phyloP scores from a whole-genome alignment of 2,797 vertebrate genomes.

The Buphagus erythrorhynchus region DNA sequence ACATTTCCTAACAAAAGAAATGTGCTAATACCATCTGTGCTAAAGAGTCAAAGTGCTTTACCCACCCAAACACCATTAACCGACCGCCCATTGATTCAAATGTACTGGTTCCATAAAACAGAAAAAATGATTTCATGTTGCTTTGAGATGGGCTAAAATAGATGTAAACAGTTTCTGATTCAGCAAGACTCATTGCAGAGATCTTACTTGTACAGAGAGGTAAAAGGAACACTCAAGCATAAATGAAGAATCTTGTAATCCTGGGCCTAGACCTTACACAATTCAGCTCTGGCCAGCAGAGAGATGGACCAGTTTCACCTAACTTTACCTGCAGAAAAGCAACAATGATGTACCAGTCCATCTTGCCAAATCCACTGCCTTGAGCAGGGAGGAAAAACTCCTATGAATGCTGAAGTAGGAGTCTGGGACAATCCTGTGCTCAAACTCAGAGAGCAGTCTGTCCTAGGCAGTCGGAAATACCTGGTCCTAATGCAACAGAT shows the following conservation, averaged over 20 bases:
- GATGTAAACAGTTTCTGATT: not conserved
- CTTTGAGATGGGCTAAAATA: not conserved
- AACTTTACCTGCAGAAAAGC: not conserved
- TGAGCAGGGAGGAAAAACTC: not conserved
- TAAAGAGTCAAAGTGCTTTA: not conserved
- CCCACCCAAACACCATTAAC: not conserved
- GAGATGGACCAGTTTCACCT: not conserved
- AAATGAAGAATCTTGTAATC: not conserved
- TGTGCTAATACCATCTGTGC: not conserved
- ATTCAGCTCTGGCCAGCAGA: not conserved
- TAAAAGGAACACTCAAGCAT: fast-evolving
- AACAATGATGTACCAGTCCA: not conserved
- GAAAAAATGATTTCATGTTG: not conserved
- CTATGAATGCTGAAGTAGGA: not conserved
- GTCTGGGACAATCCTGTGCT: not conserved
- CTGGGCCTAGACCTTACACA: not conserved
- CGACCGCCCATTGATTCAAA: not conserved
- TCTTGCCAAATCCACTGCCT: not conserved
- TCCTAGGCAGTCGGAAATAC: not conserved
- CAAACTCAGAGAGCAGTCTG: not conserved
- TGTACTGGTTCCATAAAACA: not conserved
- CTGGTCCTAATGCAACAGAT: not conserved
- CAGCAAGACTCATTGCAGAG: not conserved
- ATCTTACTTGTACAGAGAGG: not conserved
- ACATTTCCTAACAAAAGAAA: not conserved